Conservation (phyloP, 2,797 vertebrate species). For the Chelon labrosus region DNA sequence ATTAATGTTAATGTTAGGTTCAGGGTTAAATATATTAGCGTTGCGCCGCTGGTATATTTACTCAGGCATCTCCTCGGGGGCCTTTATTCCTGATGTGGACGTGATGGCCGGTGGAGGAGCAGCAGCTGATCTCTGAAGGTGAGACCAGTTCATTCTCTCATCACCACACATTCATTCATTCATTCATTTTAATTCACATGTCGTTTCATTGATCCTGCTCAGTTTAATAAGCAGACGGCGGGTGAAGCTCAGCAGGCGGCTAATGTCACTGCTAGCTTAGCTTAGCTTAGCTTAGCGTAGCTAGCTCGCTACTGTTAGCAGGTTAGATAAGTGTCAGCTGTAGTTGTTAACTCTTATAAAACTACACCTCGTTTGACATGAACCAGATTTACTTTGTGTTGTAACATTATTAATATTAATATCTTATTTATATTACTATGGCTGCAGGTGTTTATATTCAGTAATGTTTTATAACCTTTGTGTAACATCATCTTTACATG, state of each 20-base stretch:
- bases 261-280: not conserved
- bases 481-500: no score
- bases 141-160: not conserved
- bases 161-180: not conserved
- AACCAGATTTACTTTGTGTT: not conserved
- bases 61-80: conserved; percentile 15
- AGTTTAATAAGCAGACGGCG: not conserved
- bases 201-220: not conserved
- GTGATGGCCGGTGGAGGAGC: not conserved
- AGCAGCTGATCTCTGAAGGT: conserved; percentile 41
- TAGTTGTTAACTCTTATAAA: not conserved
- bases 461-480: no score
- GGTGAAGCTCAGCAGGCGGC: not conserved
- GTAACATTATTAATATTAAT: not conserved
- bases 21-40: no score
- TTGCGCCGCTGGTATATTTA: no score
- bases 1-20: no score
- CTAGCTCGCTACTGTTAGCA: not conserved
- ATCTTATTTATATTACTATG: no score
- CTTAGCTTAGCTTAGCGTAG: not conserved
- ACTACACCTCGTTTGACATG: not conserved
- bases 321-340: not conserved
- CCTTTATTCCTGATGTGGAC: not conserved
- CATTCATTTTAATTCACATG: fast-evolving
- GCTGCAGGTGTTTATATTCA: no score